These are phyloP conservation scores for Caenorhabditis inopinata DNA, from an alignment of 1,140 invertebrate genomes.

Conservation along the genomic window DNA sequence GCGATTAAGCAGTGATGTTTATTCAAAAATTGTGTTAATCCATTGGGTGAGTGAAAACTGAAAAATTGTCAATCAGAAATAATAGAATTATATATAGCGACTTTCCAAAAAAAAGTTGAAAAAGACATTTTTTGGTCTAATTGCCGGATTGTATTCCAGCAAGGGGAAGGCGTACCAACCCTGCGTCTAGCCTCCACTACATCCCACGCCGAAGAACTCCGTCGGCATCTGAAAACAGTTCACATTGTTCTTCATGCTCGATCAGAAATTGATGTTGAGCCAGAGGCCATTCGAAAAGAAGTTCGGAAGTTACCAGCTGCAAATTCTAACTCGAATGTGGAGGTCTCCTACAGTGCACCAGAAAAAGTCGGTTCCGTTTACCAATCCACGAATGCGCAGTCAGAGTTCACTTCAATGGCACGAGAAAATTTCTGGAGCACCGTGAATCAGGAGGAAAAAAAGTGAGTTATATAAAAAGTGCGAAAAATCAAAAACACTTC, in stretches of 20 bases:
- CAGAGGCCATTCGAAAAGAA: slow-evolving; percentile 14
- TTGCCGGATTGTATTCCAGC: neutral
- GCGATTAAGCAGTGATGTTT: neutral
- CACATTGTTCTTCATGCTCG: slow-evolving; percentile 7
- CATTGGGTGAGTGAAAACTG: slow-evolving; percentile 7
- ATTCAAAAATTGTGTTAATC: slow-evolving; percentile 1
- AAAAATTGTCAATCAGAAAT: no score
- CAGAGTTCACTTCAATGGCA: neutral
- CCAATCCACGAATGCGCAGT: neutral
- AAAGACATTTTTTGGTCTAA: neutral
- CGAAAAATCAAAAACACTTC: no score
- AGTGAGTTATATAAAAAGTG: neutral
- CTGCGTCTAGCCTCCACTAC: slow-evolving; percentile 8
- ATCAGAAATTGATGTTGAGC: slow-evolving; percentile 16
- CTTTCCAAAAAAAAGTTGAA: neutral
- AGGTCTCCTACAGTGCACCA: neutral
- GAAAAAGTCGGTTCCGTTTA: neutral
- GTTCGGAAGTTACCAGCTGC: neutral
- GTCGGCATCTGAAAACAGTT: slow-evolving; percentile 7
- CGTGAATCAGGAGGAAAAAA: slow-evolving; percentile 4
- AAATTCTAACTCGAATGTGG: neutral
- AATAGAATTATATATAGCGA: no score
- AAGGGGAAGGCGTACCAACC: slow-evolving; percentile 14
- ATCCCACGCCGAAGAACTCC: neutral
- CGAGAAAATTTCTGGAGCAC: neutral